Evolutionary conservation across 53 echinoderm and acorn worm genomes (phyloP).

Genomic region (Temnopleurus reevesii): DNA sequence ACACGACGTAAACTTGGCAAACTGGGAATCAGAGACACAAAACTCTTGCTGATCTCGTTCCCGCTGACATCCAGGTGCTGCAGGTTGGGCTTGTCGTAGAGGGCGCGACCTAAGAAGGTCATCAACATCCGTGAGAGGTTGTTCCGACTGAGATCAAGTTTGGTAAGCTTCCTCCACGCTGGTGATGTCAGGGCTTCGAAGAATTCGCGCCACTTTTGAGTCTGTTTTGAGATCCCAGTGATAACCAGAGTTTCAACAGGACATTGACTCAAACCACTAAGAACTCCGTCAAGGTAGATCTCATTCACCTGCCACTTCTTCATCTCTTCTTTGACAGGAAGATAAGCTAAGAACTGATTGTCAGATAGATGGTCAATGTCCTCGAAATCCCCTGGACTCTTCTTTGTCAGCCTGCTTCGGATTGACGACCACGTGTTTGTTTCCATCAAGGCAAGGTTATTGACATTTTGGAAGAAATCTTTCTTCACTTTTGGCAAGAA

Average conservation of each 20-base stretch:
- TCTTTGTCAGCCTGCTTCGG: constrained; percentile 18
- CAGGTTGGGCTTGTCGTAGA: constrained; percentile 50
- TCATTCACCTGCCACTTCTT: constrained; percentile 60
- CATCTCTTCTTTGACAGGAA: constrained; percentile 67
- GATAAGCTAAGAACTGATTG: constrained; percentile 50
- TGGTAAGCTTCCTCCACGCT: constrained; percentile 36
- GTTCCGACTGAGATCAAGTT: constrained; percentile 65
- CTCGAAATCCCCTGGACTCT: constrained; percentile 22
- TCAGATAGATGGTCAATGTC: constrained; percentile 52
- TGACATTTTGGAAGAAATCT: constrained; percentile 51
- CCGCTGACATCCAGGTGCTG: constrained; percentile 65
- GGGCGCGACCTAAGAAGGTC: constrained; percentile 45
- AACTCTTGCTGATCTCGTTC: constrained; percentile 59
- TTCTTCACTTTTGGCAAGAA: constrained; percentile 55
- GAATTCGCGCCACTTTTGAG: constrained; percentile 48
- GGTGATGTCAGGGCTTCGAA: constrained; percentile 47
- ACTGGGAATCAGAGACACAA: constrained; percentile 51
- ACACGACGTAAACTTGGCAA: constrained; percentile 54
- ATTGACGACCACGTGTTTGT: constrained; percentile 26
- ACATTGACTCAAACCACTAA: constrained; percentile 54
- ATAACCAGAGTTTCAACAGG: constrained; percentile 56
- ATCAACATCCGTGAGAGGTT: constrained; percentile 44
- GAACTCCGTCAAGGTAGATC: constrained; percentile 60
- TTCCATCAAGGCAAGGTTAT: constrained; percentile 38
- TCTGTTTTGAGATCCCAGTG: constrained; percentile 50